Evolutionary conservation across 35 echinoderm and acorn worm genomes (phyloP), one percentile per base, ranked within the genome.

Genomic region (Lytechinus variegatus): DNA sequence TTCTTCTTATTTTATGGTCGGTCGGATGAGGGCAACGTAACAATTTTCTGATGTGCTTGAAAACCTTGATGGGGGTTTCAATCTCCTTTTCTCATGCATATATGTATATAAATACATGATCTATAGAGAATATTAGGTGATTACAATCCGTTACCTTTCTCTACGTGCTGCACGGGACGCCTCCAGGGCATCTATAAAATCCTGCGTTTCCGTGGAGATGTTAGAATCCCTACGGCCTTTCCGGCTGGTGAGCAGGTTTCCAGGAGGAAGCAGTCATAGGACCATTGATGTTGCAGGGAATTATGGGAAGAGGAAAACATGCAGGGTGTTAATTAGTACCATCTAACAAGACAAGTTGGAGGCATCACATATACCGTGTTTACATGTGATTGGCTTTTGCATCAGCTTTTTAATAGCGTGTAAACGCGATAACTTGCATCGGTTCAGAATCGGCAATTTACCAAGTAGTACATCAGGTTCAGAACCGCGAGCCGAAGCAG

Each of bases 191-290:
- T 95, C 97, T n/a, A 99, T 94, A 28, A 99, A 96, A 95, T 97
- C 97, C 90, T 99, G 95, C 14, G 98, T 99, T 91, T 99, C 98
- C 87, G 94, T 87, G 29, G 98, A 99, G 86, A 99, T 97, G 58
- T 94, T 92, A 52, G 95, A 96, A 79, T 96, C 96, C 66, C 94
- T 96, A 91, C 96, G 96, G 24, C 33, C 96, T 91, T 89, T 95
- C 27, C 72, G 92, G 57, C 92, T 93, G 92, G 54, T 55, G 95
- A 94, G 27, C 29, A 3, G 66, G 6, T 24, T 79, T 79, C 66
- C 66, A 24, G 21, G 66, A 79, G 66, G 13, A 71, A 16, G 61
- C 24, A 21, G 61, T 16, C 16, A 6, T 24, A 24, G 66, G 66
- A 79, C 16, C 6, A 19, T 79, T 24, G 66, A 33, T 90, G 88